Percentiles rank a stretch among this genome's conserved stretches.
These are phyloP conservation scores for Paracanthobrama guichenoti DNA, from an alignment of 2,113 vertebrate genomes.

Conservation along the genomic window DNA sequence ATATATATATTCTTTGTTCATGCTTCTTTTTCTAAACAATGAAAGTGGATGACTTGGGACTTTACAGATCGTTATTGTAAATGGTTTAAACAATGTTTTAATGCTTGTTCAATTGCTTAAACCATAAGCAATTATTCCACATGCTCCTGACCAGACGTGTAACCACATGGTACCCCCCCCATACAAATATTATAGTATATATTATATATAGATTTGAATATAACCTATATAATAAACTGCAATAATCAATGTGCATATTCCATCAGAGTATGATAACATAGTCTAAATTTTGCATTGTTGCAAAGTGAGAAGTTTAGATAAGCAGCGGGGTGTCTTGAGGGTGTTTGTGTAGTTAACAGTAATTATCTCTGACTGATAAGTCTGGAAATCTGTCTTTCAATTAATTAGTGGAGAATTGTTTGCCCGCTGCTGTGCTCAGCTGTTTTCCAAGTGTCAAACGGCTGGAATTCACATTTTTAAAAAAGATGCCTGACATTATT, in stretches of 20 bases:
- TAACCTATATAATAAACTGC: too few relatives aligned
- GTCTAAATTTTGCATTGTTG: neutral
- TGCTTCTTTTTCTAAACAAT: neutral
- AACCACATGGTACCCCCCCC: too few relatives aligned
- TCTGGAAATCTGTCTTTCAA: conserved; percentile 23
- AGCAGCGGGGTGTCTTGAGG: conserved; percentile 1
- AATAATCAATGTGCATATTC: neutral
- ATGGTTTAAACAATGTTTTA: too few relatives aligned
- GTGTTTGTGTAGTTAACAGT: neutral
- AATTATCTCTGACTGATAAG: conserved; percentile 24
- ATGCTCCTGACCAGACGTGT: too few relatives aligned
- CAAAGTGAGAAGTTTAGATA: conserved; percentile 14
- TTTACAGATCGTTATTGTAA: too few relatives aligned
- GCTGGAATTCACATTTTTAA: neutral
- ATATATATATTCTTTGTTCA: neutral
- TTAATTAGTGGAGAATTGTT: conserved; percentile 17
- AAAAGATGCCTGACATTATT: conserved; percentile 17
- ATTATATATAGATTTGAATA: too few relatives aligned
- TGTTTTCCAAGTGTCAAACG: conserved; percentile 28
- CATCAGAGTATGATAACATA: neutral
- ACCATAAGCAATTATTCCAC: too few relatives aligned
- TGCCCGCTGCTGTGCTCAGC: conserved; percentile 6
- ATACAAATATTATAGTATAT: too few relatives aligned
- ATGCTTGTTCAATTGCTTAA: too few relatives aligned
- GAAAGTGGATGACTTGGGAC: neutral